Base-by-base conservation (phyloP, 2,888 invertebrate species). In the Campoletis raptor region DNA sequence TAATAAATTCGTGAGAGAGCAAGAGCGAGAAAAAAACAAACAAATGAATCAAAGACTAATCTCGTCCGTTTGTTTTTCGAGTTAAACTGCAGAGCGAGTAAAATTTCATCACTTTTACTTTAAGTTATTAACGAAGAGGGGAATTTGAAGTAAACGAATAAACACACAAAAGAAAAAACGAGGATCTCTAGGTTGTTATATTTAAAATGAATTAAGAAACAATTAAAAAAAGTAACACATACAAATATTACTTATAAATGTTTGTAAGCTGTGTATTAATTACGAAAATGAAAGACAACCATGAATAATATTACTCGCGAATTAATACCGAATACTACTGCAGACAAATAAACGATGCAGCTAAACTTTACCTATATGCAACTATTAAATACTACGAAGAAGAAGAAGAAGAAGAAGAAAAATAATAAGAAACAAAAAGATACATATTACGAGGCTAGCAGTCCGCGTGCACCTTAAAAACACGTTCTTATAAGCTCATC, bases 11-110 rank as follows among this genome's bases (percentile, higher is more conserved):
- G 18, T 70, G 21, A 52, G 64, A 74, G 30, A 57, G 78, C 57
- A 52, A 36, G 45, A 72, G 48, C 15, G 30, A 45, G 36, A 30
- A 69, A 74, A 48, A 79, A 61, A n/a, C 15, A 48, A 57, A 36
- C 54, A 74, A 81, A 79, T 52, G 70, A 84, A 70, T 70, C 57
- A 82, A 40, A 74, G 36, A 67, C 84, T 84, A 86, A 81, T 82
- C 70, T 86, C 78, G 83, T 83, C 82, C 79, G 21, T 45, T 85
- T 81, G 72, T 81, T 86, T 84, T 69, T 88, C 83, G 67, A 85
- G 69, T 81, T 81, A n/a, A 72, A 80, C 81, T 64, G 45, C 78
- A 52, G 52, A 37, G 70, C 66, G 52, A 37, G 12, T 24, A 40
- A 24, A 42, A 21, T 81, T 73, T 64, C 64, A 76, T 76, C 79